A percentile compares a stretch with the other conserved stretches of the same genome.
phyloP scores from a whole-genome alignment of 2,113 vertebrate species.

The Mormoops blainvillei region DNA sequence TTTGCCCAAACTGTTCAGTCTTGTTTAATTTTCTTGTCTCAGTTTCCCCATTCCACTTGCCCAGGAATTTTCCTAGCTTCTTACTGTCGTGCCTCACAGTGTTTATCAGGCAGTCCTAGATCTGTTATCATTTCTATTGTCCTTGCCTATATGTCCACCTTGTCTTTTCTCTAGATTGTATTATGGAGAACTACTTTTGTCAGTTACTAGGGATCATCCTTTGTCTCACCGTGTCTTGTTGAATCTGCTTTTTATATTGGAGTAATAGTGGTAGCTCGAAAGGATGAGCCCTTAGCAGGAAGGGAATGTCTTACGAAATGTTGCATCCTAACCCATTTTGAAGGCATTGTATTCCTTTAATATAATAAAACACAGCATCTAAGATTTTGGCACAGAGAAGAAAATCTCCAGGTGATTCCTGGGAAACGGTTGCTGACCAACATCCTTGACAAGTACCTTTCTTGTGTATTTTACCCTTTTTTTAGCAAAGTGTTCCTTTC shows the following conservation, averaged over 20 bases:
- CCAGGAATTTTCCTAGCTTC: too few relatives aligned
- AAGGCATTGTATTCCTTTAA: neutral
- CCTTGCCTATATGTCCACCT: neutral
- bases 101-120: neutral
- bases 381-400: neutral
- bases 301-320: neutral
- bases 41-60: too few relatives aligned
- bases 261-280: neutral
- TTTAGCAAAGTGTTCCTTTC: neutral
- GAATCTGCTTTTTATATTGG: neutral
- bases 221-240: neutral
- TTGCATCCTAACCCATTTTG: neutral
- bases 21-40: too few relatives aligned
- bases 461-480: neutral
- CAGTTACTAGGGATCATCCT: neutral
- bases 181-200: neutral
- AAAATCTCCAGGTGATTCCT: neutral
- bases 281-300: neutral
- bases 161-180: neutral
- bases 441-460: neutral
- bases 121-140: neutral
- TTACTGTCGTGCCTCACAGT: too few relatives aligned
- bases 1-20: too few relatives aligned
- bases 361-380: neutral
- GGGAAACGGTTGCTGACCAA: neutral